phyloP scores from a whole-genome alignment of 2,888 invertebrate species.

The Trissolcus brochymenae region DNA sequence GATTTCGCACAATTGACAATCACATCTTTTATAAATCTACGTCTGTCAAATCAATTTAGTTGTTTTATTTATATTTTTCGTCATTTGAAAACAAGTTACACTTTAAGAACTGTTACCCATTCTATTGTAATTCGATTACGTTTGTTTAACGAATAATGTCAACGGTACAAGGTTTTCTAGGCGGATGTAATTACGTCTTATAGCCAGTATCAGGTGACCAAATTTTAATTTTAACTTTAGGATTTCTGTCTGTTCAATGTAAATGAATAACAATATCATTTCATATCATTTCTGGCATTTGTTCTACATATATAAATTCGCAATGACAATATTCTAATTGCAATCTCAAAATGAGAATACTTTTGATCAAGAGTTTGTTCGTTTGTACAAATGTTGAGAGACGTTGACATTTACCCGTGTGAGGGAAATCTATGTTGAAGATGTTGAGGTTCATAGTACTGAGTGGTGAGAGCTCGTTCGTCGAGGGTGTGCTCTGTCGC shows the following conservation, averaged over 20 bases:
- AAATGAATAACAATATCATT: neutral
- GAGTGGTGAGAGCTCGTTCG: constrained; percentile 90
- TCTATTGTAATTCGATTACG: neutral
- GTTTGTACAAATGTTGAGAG: too few relatives aligned
- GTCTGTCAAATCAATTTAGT: too few relatives aligned
- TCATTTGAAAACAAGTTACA: too few relatives aligned
- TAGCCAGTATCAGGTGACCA: neutral
- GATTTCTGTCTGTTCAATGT: neutral
- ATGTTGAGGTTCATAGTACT: constrained; percentile 90
- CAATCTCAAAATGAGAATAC: neutral
- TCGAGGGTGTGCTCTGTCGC: constrained; percentile 92
- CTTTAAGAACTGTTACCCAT: neutral
- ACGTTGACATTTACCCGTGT: constrained; percentile 77
- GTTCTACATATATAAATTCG: neutral
- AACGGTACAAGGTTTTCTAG: constrained; percentile 3
- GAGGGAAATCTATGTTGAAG: constrained; percentile 77
- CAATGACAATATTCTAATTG: neutral
- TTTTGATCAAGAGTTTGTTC: too few relatives aligned
- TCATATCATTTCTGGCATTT: neutral
- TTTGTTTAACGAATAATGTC: neutral
- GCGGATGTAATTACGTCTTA: constrained; percentile 4
- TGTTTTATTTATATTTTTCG: too few relatives aligned
- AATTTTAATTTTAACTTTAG: neutral
- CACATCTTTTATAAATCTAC: too few relatives aligned
- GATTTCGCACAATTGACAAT: too few relatives aligned